Evolutionary conservation across 2,888 invertebrate species (phyloP).

Genomic region (Andrena marginata): DNA sequence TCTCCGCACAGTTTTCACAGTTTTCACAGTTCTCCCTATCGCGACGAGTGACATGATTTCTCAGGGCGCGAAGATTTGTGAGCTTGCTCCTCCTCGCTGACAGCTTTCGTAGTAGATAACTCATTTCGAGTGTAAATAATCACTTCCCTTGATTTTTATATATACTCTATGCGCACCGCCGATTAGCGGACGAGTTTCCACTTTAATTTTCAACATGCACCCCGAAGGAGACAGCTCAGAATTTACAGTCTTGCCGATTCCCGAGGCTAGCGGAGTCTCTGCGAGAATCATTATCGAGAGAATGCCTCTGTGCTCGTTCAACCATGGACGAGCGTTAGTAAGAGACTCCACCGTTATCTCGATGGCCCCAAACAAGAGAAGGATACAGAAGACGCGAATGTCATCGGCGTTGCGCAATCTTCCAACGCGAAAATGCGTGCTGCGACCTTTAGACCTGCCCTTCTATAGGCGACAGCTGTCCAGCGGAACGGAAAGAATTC

Average conservation of each 20-base stretch:
- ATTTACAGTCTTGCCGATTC: slow-evolving; percentile 57
- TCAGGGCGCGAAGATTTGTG: neutral
- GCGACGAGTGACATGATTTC: slow-evolving; percentile 15
- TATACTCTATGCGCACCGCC: too few species aligned
- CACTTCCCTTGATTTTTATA: too few species aligned
- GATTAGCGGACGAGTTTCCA: slow-evolving; percentile 15
- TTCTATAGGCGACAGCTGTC: slow-evolving; percentile 45
- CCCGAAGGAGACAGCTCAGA: slow-evolving; percentile 36
- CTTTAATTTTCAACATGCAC: slow-evolving; percentile 57
- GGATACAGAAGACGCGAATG: slow-evolving; percentile 74
- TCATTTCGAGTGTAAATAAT: too few species aligned
- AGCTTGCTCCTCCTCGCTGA: neutral
- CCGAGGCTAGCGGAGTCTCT: slow-evolving; percentile 33
- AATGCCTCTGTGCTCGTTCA: slow-evolving; percentile 61
- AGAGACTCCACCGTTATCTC: slow-evolving; percentile 73
- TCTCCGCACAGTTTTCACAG: slow-evolving; percentile 8
- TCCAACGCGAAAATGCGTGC: slow-evolving; percentile 44
- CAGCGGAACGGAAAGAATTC: slow-evolving; percentile 67
- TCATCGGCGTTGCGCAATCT: slow-evolving; percentile 76
- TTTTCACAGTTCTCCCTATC: slow-evolving; percentile 18
- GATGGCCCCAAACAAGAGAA: slow-evolving; percentile 79
- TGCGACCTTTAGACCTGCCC: slow-evolving; percentile 2
- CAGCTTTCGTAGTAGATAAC: too few species aligned
- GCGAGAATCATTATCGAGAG: slow-evolving; percentile 63
- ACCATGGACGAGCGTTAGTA: slow-evolving; percentile 73